Percentiles rank a stretch among this genome's conserved stretches.
phyloP scores from a whole-genome alignment of 2,113 vertebrate genomes.

The Cranoglanis bouderius region DNA sequence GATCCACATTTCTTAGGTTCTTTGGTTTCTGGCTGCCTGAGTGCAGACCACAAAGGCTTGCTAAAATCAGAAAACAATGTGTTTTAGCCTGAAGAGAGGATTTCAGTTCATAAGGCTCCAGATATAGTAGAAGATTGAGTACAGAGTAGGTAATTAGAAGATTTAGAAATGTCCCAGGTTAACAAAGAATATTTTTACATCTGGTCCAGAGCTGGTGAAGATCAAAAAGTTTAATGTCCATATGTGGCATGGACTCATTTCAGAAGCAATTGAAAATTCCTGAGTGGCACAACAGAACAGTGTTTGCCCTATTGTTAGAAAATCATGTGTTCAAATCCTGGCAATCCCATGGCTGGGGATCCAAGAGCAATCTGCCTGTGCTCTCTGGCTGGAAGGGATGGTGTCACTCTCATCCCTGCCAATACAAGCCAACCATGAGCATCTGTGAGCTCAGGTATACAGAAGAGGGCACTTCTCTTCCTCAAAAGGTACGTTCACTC shows the following conservation, averaged over 20 bases:
- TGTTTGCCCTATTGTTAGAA: not conserved
- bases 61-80: not conserved
- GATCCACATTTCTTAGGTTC: slow-evolving; percentile 30
- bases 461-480: not conserved
- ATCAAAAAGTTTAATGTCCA: not conserved
- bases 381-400: not conserved
- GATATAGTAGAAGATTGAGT: not conserved
- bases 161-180: not conserved
- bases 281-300: not conserved
- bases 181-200: not conserved
- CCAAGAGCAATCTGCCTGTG: not conserved
- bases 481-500: too few species aligned
- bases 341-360: not conserved
- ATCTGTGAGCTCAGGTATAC: not conserved
- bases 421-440: not conserved
- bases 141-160: not conserved
- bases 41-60: slow-evolving; percentile 8
- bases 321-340: not conserved
- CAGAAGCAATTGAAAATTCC: not conserved
- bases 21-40: slow-evolving; percentile 24
- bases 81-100: not conserved
- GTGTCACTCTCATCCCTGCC: not conserved
- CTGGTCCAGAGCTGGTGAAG: not conserved
- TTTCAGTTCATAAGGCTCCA: not conserved
- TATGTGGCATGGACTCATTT: not conserved